Percentiles rank a stretch among this genome's conserved stretches.
phyloP scores from a whole-genome alignment of 2,113 vertebrate species.

The Labeo rohita region DNA sequence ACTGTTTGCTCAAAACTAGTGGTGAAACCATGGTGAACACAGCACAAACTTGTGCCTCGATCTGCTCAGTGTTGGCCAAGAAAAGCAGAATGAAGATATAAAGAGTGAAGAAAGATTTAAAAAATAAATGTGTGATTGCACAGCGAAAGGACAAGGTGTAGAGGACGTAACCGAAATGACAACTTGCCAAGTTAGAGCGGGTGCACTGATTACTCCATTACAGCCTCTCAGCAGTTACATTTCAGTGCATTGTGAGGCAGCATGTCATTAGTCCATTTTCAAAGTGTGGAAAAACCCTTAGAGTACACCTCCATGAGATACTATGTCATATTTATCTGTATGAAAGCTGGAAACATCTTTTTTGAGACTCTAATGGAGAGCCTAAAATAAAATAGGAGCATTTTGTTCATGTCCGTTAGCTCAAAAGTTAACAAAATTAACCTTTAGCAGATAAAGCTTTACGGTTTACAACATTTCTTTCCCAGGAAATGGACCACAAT shows the following conservation, averaged over 20 bases:
- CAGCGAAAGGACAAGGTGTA: neutral
- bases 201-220: conserved; percentile 39
- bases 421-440: too few relatives aligned
- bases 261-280: conserved; percentile 30
- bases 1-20: neutral
- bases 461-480: neutral
- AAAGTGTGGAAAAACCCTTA: neutral
- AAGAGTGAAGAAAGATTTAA: neutral
- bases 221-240: neutral
- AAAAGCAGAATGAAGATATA: neutral
- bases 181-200: neutral
- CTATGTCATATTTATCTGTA: neutral
- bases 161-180: neutral
- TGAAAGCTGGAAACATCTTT: neutral
- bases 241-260: conserved; percentile 20
- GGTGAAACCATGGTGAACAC: neutral
- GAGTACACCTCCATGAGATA: neutral
- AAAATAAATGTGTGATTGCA: neutral
- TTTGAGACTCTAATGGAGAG: conserved; percentile 1
- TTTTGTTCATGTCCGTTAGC: neutral
- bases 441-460: neutral
- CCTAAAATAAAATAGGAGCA: neutral
- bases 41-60: neutral
- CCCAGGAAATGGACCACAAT: neutral
- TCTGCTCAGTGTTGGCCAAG: neutral